These are phyloP conservation scores for Chironomus striatipennis DNA, from an alignment of 1,140 invertebrate genomes.

Conservation along the genomic window DNA sequence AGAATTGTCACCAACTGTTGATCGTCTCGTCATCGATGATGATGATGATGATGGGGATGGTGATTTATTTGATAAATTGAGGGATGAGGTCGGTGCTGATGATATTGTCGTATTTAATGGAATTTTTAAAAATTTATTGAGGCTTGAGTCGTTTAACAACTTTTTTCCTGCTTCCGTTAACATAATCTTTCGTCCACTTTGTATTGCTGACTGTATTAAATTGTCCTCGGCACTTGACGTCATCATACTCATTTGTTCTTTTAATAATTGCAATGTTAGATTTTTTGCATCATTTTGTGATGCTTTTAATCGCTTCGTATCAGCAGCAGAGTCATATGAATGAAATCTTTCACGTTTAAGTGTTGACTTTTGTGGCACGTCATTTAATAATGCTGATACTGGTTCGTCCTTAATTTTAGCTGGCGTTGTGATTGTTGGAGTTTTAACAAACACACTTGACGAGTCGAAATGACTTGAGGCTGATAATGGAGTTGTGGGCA, in stretches of 20 bases:
- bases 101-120: conserved; percentile 17
- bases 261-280: conserved; percentile 52
- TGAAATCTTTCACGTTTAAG: background rate
- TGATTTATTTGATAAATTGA: background rate
- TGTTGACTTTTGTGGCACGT: background rate
- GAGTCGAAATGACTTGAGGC: background rate
- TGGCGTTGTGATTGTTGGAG: conserved; percentile 33
- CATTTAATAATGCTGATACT: conserved; percentile 26
- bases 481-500: conserved; percentile 41
- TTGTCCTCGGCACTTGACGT: conserved; percentile 54
- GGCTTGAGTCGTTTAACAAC: conserved; percentile 48
- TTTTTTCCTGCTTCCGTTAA: conserved; percentile 72
- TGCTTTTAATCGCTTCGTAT: conserved; percentile 30
- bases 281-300: conserved; percentile 27
- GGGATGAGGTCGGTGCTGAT: background rate
- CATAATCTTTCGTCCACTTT: conserved; percentile 68
- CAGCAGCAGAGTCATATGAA: conserved; percentile 27
- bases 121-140: conserved; percentile 19
- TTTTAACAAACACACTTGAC: background rate
- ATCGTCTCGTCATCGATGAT: background rate
- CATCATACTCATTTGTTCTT: conserved; percentile 65
- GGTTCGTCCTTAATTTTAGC: conserved; percentile 34
- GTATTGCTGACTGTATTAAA: conserved; percentile 60
- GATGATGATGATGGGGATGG: background rate
- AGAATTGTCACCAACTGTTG: background rate